phyloP scores from a whole-genome alignment of 2,113 vertebrate species.

The Solenodon paradoxus region DNA sequence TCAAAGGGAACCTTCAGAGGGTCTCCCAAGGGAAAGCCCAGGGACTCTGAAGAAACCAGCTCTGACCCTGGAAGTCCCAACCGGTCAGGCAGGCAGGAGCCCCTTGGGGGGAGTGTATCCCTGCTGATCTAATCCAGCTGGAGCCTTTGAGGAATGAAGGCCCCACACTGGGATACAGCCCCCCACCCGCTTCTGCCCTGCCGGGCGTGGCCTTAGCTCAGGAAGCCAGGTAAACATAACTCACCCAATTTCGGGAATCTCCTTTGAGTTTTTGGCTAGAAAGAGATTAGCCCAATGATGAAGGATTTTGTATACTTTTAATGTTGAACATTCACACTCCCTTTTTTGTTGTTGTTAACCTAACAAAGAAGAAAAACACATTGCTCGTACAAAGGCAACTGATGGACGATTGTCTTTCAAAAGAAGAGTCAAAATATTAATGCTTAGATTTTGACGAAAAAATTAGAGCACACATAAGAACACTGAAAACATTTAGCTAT shows the following conservation, averaged over 20 bases:
- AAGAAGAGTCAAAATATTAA: slow-evolving; percentile 46
- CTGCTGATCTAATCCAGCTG: not conserved
- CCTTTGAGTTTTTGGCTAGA: not conserved
- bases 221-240: not conserved
- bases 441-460: slow-evolving; percentile 12
- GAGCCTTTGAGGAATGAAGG: not conserved
- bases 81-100: not conserved
- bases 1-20: not conserved
- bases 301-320: not conserved
- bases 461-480: not conserved
- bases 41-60: not conserved
- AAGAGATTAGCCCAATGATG: not conserved
- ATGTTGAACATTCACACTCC: not conserved
- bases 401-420: slow-evolving; percentile 42
- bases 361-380: not conserved
- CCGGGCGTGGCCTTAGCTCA: not conserved
- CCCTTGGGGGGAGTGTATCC: not conserved
- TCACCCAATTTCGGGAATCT: not conserved
- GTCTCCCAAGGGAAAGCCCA: not conserved
- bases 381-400: not conserved
- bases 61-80: not conserved
- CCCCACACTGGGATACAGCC: too few species aligned
- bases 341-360: not conserved
- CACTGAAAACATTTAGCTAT: slow-evolving; percentile 7
- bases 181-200: not conserved